Evolutionary conservation across 2,113 vertebrate genomes (phyloP).

Genomic region (Neotragus pygmaeus): DNA sequence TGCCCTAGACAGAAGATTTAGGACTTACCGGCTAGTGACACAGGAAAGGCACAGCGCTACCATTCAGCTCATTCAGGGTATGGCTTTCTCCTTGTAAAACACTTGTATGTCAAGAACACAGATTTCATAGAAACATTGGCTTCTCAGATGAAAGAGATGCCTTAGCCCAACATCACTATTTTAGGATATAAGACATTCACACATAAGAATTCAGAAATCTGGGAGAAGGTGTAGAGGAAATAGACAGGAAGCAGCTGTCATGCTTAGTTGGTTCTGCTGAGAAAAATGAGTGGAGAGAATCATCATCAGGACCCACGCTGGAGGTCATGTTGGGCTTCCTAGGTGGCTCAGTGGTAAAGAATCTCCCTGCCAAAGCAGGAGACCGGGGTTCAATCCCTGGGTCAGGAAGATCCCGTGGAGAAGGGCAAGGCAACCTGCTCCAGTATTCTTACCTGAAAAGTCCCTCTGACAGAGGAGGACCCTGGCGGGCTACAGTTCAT

Average conservation of each 20-base stretch:
- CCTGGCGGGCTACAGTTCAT: not conserved
- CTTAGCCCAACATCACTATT: not conserved
- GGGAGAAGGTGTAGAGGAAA: not conserved
- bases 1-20: not conserved
- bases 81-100: not conserved
- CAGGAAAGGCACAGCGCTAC: not conserved
- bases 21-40: not conserved
- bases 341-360: not conserved
- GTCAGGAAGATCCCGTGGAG: not conserved
- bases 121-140: not conserved
- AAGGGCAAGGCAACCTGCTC: not conserved
- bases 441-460: not conserved
- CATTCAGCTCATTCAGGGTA: not conserved
- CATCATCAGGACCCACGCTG: not conserved
- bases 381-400: not conserved
- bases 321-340: not conserved
- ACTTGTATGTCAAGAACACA: not conserved
- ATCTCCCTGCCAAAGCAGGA: not conserved
- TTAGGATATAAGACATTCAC: not conserved
- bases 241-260: not conserved
- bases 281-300: not conserved
- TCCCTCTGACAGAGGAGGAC: not conserved
- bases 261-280: not conserved
- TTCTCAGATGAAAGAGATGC: not conserved
- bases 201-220: not conserved